These are phyloP conservation scores for Dipodomys spectabilis DNA, from an alignment of 2,113 vertebrate species.

Conservation along the genomic window DNA sequence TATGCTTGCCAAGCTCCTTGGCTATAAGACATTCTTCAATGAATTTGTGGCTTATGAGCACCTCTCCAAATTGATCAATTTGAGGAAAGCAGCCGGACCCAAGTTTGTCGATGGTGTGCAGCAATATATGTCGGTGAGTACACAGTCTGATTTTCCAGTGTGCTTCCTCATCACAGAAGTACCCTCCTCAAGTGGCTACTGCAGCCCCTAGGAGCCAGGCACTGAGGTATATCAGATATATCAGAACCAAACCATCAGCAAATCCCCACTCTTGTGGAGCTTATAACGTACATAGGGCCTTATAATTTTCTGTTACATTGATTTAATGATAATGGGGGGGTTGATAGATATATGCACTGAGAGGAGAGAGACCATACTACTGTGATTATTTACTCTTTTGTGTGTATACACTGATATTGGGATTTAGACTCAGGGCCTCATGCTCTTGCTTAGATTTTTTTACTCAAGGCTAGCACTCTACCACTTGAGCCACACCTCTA, in stretches of 20 bases:
- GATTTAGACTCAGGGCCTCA: too few species aligned
- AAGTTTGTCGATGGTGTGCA: constrained; percentile 89
- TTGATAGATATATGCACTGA: too few species aligned
- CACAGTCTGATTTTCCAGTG: not conserved
- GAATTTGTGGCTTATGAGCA: constrained; percentile 93
- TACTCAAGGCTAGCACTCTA: too few species aligned
- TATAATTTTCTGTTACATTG: not conserved
- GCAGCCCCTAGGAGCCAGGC: not conserved
- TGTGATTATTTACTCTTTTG: too few species aligned
- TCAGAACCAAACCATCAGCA: not conserved
- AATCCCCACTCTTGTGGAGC: not conserved
- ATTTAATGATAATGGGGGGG: not conserved
- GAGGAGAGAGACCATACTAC: not conserved
- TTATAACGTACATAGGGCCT: not conserved
- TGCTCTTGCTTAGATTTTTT: too few species aligned
- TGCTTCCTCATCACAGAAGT: too few species aligned
- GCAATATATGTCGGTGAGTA: constrained; percentile 91
- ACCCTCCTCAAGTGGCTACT: not conserved
- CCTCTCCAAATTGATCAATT: constrained; percentile 88
- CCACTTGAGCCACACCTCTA: too few species aligned
- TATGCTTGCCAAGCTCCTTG: constrained; percentile 91
- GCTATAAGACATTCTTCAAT: constrained; percentile 94
- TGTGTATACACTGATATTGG: too few species aligned
- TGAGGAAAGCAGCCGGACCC: constrained; percentile 87
- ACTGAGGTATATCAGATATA: not conserved